A percentile compares a stretch with the other conserved stretches of the same genome.
Conservation (phyloP, 2,113 vertebrate species). For the Pungitius pungitius region DNA sequence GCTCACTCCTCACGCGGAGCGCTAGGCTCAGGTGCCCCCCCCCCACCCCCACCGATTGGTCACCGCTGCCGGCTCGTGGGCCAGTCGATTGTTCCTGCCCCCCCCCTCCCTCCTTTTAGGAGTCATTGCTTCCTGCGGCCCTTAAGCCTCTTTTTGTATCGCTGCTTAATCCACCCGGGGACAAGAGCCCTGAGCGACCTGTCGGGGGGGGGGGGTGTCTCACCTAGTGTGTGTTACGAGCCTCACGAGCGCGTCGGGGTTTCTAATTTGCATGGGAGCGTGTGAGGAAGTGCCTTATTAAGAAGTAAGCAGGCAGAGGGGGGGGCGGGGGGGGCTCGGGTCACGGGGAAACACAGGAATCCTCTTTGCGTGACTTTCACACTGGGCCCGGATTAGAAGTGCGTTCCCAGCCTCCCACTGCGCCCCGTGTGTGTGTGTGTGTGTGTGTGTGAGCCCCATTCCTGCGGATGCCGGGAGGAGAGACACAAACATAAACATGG, state of each 20-base stretch:
- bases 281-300: conserved; percentile 43
- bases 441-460: background rate
- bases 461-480: conserved; percentile 23
- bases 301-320: background rate
- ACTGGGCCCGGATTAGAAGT: conserved; percentile 66
- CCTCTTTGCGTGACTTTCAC: conserved; percentile 68
- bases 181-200: conserved; percentile 75
- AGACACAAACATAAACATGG: conserved; percentile 70
- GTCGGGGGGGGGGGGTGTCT: conserved; percentile 61
- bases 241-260: background rate
- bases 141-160: conserved; percentile 80
- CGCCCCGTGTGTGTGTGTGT: background rate
- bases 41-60: conserved; percentile 56
- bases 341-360: conserved; percentile 64
- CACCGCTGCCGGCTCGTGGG: conserved; percentile 39
- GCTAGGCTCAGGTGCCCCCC: conserved; percentile 61
- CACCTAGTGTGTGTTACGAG: conserved; percentile 18
- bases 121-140: conserved; percentile 73
- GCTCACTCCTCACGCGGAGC: conserved; percentile 42
- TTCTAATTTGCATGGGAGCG: conserved; percentile 13
- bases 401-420: conserved; percentile 67
- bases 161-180: conserved; percentile 74
- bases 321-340: conserved; percentile 28
- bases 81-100: conserved; percentile 41
- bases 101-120: conserved; percentile 44